Conservation (phyloP, 2,113 vertebrate genomes). For the Indicator maculatus region DNA sequence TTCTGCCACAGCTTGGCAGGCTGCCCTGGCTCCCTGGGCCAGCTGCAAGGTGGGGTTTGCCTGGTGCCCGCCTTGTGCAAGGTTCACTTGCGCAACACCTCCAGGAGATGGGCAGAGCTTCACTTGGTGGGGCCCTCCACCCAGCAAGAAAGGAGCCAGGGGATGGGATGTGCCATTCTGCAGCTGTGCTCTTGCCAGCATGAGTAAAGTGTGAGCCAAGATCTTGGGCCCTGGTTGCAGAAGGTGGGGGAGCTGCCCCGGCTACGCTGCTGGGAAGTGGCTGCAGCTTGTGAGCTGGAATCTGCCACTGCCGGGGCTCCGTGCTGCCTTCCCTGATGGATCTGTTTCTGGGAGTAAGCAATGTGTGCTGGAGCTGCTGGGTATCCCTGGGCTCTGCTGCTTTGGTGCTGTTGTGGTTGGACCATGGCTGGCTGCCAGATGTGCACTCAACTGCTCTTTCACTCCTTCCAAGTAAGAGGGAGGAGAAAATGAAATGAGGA, state of each 20-base stretch:
- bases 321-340: background rate
- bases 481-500: background rate
- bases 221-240: background rate
- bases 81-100: accelerated
- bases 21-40: background rate
- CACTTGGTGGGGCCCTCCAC: accelerated
- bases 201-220: background rate
- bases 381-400: accelerated
- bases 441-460: background rate
- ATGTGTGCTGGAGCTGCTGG: background rate
- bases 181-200: background rate
- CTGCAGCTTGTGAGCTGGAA: background rate
- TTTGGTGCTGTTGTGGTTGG: background rate
- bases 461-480: background rate
- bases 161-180: background rate
- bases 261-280: background rate
- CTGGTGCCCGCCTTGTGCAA: background rate
- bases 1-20: background rate
- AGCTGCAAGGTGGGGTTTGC: background rate
- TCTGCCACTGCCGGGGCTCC: background rate
- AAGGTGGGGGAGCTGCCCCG: background rate
- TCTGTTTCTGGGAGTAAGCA: background rate
- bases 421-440: background rate
- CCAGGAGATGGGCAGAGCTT: background rate
- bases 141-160: background rate